Percentiles rank a stretch among this genome's conserved stretches.
These are phyloP conservation scores for Monomorium pharaonis DNA, from an alignment of 1,140 invertebrate species.

Conservation along the genomic window DNA sequence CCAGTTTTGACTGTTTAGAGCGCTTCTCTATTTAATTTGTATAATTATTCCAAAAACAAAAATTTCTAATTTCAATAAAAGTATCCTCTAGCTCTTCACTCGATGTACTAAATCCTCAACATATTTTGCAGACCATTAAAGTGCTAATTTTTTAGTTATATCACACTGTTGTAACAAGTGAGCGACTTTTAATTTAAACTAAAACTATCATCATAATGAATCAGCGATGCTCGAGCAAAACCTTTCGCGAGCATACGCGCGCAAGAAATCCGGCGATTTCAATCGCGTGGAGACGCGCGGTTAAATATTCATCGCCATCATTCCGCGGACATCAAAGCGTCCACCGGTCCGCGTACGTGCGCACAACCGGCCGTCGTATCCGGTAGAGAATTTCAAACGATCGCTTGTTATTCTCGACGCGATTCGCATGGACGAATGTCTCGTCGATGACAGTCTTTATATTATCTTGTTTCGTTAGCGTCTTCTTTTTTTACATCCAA, in stretches of 20 bases:
- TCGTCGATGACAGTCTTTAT: conserved; percentile 38
- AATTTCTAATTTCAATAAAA: too few relatives aligned
- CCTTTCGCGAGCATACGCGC: neutral
- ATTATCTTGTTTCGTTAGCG: conserved; percentile 15
- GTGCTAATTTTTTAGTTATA: neutral
- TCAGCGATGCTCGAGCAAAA: neutral
- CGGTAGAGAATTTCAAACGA: conserved; percentile 66
- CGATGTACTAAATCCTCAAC: too few relatives aligned
- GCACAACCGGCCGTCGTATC: conserved; percentile 58
- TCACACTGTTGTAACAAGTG: neutral
- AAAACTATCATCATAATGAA: neutral
- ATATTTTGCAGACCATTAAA: too few relatives aligned
- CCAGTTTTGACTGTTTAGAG: too few relatives aligned
- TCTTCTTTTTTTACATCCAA: neutral
- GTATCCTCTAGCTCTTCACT: too few relatives aligned
- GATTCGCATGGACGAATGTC: conserved; percentile 50
- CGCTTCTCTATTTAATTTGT: too few relatives aligned
- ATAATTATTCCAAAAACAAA: too few relatives aligned
- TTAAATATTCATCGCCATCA: conserved; percentile 71
- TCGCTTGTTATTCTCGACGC: conserved; percentile 61
- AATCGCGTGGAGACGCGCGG: conserved; percentile 18
- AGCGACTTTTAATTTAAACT: neutral
- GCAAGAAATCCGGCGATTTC: neutral
- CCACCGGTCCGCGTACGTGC: conserved; percentile 38
- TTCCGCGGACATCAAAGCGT: conserved; percentile 69